Evolutionary conservation across 2,113 vertebrate genomes (phyloP), one percentile per base, ranked within the genome.

Genomic region (Cololabis saira): DNA sequence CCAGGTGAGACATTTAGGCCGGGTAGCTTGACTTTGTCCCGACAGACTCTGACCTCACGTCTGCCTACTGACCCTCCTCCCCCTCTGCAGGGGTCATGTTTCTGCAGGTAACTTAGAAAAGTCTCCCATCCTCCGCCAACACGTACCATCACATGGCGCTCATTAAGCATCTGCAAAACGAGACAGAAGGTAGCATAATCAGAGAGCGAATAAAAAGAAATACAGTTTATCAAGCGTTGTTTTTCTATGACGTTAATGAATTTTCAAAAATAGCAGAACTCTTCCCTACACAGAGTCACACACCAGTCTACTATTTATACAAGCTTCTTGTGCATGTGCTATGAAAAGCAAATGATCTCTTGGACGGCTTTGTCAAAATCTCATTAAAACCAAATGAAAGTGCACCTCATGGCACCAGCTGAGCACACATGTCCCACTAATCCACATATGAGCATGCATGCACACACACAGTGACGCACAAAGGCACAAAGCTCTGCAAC

Each of bases 111-210:
- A 21, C 95, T 93, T 3, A 92, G 90, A 40, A 99, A 98, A 2
- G 96, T 96, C 90, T 99, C 98, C 98, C 98, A 99, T 64, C 98
- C 98, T 56, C 98, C 98, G 15, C 97, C 97, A 1, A 99, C 96
- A 15, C 98, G 98, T 7, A 99, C 98, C 98, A 99, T 99, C 74
- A 96, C 97, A 0, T 99, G 96, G 5, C 96, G 97, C 87, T 99
- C 98, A 84, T 98, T 97, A 85, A 99, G 94, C 98, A 99, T 98
- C 98, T 99, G 92, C 37, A 93, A 83, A 64, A 67, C 10, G 78
- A 21, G 84, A 80, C 48, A 60, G 8, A 3, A 74, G 8, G 66
- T 30, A 45, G 55, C 3, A 48, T 14, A 44, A 16, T 42, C 33
- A 61, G 52, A 24, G 3, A 42, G 48, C 45, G 50, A 37, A 59